Percentiles rank a stretch among this genome's conserved stretches.
Conservation (phyloP, 2,888 invertebrate genomes). For the Oxystoma pomonae region DNA sequence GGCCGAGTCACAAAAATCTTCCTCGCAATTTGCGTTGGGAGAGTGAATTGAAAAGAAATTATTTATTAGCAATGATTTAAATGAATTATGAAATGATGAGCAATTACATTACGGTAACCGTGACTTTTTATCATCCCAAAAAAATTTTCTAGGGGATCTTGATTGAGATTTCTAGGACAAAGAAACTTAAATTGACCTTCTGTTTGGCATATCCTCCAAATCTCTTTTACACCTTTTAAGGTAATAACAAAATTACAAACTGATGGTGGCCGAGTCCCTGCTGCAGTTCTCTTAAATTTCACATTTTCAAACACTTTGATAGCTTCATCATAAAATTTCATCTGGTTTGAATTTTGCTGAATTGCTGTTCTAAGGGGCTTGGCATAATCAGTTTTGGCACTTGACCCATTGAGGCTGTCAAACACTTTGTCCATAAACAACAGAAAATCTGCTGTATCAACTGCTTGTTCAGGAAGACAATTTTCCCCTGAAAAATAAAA, state of each 20-base stretch:
- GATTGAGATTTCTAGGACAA: conserved; percentile 1
- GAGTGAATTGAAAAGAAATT: background rate
- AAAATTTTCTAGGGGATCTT: conserved; percentile 9
- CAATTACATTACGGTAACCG: background rate
- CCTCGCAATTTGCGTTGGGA: background rate
- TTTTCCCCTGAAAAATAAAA: too few relatives aligned
- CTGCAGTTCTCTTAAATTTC: background rate
- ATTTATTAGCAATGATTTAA: background rate
- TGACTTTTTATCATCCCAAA: background rate
- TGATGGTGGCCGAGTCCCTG: background rate
- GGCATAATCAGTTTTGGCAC: background rate
- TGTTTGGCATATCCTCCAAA: background rate
- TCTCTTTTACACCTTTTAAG: background rate
- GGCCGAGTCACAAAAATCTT: background rate
- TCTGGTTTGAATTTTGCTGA: background rate
- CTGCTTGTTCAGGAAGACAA: too few relatives aligned
- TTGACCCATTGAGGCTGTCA: background rate
- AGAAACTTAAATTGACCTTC: conserved; percentile 1
- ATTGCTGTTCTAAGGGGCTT: background rate
- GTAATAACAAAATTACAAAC: background rate
- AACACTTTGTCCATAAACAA: too few relatives aligned
- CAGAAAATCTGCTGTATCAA: too few relatives aligned
- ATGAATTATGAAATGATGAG: background rate
- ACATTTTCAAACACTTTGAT: background rate
- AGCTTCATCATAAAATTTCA: background rate